phyloP scores from a whole-genome alignment of 1,140 invertebrate genomes.

The Drosophila athabasca region DNA sequence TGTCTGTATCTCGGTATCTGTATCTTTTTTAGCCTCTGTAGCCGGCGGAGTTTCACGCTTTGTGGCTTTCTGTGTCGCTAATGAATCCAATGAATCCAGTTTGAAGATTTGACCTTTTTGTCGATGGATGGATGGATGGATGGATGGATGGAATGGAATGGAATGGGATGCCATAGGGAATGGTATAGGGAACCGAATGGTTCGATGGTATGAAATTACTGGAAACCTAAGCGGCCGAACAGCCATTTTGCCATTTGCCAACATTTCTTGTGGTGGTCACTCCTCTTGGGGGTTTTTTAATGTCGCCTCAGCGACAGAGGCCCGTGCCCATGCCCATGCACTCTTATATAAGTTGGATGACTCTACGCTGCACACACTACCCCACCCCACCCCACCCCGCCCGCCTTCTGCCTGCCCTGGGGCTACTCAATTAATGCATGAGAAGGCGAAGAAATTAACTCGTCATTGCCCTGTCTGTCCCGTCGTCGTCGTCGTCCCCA shows the following conservation, averaged over 20 bases:
- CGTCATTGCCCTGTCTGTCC: conserved; percentile 62
- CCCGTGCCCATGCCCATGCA: conserved; percentile 20
- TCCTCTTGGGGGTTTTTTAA: conserved; percentile 70
- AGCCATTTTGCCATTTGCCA: conserved; percentile 37
- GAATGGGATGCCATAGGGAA: neutral
- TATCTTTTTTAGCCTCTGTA: conserved; percentile 38
- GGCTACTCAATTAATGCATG: conserved; percentile 68
- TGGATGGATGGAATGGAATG: neutral
- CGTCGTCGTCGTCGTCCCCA: conserved; percentile 4
- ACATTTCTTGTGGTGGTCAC: conserved; percentile 67
- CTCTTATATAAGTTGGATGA: conserved; percentile 60
- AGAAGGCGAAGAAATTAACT: conserved; percentile 77
- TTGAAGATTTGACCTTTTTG: conserved; percentile 59
- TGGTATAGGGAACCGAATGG: too few relatives aligned
- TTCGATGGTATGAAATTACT: too few relatives aligned
- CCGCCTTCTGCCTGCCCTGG: conserved; percentile 2
- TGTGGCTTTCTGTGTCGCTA: conserved; percentile 64
- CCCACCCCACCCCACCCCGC: neutral
- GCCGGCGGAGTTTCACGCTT: conserved; percentile 71
- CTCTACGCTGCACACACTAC: conserved; percentile 7
- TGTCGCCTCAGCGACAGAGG: conserved; percentile 55
- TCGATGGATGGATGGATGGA: conserved; percentile 18
- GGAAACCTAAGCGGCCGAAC: neutral
- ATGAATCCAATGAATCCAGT: conserved; percentile 75
- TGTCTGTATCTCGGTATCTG: conserved; percentile 3